Base-by-base conservation (phyloP, 1,140 invertebrate species). In the Musca domestica region DNA sequence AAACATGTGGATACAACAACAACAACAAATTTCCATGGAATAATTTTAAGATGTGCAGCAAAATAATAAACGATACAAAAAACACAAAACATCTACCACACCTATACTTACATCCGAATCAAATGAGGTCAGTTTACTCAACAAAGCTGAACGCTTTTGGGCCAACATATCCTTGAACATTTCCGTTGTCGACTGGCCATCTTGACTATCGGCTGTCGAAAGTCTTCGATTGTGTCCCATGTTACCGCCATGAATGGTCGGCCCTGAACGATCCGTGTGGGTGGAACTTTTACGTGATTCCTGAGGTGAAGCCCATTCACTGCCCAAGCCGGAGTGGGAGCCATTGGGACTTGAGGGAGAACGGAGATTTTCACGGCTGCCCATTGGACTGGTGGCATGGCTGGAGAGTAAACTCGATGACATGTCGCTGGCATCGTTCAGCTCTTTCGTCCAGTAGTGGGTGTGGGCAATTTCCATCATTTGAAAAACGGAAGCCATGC, bases 401-500 rank as follows among this genome's bases (percentile, higher is more conserved):
- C 76, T 77, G 10, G 80, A 82, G 3, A 81, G 67, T 34, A 82
- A 65, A 34, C 78, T 81, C 17, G 80, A 76, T 20, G 80, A 80
- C 70, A 86, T 83, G 41, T 85, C 84, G n/a, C 82, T 83, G 22
- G 84, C 86, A 51, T 93, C 88, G 14, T 84, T 84, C 1, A 92
- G 78, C 76, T 98, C 95, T 78, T 94, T 93, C 61, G 91, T 92
- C 95, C 96, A 99, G 80, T 95, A 99, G 83, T 99, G 97, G 0
- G 97, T 99, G 82, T 99, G 96, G 2, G 96, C 94, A 77, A 99
- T 96, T 86, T 99, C 97, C 70, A 98, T 89, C 54, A 99, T 85
- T 83, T 98, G 95, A 82, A 96, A 97, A 14, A 95, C 94, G 3
- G 95, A 98, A 0, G 97, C 97, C 91, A 98, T 96, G 22, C 98